Conservation (phyloP, 2,113 vertebrate species). For the Xyliphius kryptos region DNA sequence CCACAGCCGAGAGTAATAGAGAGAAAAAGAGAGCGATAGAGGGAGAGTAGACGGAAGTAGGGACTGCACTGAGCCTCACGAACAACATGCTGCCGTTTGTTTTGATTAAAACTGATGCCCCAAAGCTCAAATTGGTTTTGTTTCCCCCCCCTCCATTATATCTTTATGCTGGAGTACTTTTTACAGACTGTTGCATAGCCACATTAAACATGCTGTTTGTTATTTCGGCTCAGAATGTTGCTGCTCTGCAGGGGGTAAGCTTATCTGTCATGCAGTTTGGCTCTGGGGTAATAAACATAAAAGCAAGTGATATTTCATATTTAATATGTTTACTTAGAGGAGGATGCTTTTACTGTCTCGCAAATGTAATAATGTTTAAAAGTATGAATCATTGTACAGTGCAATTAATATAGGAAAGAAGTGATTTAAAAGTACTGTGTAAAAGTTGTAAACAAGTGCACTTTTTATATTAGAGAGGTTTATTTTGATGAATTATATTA, state of each 20-base stretch:
- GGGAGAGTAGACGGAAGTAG: too few relatives aligned
- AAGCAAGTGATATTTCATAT: constrained; percentile 8
- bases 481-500: too few relatives aligned
- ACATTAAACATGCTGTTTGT: constrained; percentile 31
- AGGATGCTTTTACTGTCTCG: constrained; percentile 4
- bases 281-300: constrained; percentile 19
- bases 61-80: too few relatives aligned
- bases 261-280: constrained; percentile 20
- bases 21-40: too few relatives aligned
- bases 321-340: constrained; percentile 13
- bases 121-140: constrained; percentile 20
- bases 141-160: constrained; percentile 5
- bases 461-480: too few relatives aligned
- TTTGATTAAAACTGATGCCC: constrained; percentile 25
- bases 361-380: constrained; percentile 5
- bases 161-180: constrained; percentile 11
- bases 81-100: constrained; percentile 14
- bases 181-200: constrained; percentile 19
- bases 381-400: neutral
- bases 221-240: constrained; percentile 12
- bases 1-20: too few relatives aligned
- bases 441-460: too few relatives aligned
- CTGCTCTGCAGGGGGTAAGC: too few relatives aligned
- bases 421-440: too few relatives aligned
- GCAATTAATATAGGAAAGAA: too few relatives aligned